phyloP scores from a whole-genome alignment of 2,797 vertebrate genomes.

The Onychomys arenicola region DNA sequence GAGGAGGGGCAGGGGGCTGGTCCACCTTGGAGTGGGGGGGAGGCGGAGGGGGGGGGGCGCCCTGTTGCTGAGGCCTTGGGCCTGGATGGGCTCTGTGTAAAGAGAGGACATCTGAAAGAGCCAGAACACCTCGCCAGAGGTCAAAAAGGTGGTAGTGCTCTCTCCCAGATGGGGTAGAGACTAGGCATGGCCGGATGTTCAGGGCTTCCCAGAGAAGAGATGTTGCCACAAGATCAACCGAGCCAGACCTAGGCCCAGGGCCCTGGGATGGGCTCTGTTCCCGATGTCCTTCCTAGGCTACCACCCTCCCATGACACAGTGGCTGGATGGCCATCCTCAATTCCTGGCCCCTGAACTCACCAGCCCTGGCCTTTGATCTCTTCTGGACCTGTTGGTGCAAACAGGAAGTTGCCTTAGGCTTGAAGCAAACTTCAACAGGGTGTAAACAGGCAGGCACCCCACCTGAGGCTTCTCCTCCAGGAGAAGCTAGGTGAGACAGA shows the following conservation, averaged over 20 bases:
- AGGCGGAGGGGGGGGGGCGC: too few relatives aligned
- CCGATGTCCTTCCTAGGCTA: not conserved
- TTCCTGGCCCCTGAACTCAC: constrained; percentile 76
- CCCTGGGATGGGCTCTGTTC: constrained; percentile 31
- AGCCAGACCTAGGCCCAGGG: not conserved
- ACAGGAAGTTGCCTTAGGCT: constrained; percentile 82
- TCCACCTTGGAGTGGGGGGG: not conserved
- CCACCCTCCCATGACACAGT: constrained; percentile 65
- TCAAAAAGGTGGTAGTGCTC: not conserved
- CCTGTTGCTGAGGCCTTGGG: not conserved
- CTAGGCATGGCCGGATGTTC: not conserved
- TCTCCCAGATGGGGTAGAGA: not conserved
- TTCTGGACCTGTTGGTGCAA: constrained; percentile 69
- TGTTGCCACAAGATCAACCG: not conserved
- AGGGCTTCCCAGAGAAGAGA: not conserved
- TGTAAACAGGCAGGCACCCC: constrained; percentile 62
- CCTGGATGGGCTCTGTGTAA: not conserved
- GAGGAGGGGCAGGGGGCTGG: constrained; percentile 35
- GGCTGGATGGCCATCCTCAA: constrained; percentile 58
- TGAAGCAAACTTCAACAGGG: constrained; percentile 70
- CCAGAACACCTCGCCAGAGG: not conserved
- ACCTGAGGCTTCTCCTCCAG: constrained; percentile 23
- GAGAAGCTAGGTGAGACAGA: not conserved
- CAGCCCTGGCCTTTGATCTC: constrained; percentile 79
- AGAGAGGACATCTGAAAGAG: not conserved